Conservation (phyloP, 1,140 invertebrate genomes). For the Drosophila nikananu region DNA sequence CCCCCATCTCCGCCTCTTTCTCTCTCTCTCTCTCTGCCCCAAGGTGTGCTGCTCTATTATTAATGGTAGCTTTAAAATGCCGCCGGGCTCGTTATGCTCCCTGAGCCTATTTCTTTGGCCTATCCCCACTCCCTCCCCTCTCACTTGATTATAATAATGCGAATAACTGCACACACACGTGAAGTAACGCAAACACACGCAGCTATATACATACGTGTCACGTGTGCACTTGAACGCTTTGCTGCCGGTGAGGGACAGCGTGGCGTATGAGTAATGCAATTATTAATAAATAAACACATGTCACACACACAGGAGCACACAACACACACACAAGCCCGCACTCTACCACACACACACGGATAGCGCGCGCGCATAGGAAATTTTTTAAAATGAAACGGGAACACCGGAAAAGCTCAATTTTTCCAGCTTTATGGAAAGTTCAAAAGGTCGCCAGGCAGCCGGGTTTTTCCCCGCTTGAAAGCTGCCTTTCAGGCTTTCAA, state of each 20-base stretch:
- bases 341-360: neutral
- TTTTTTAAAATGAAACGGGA: neutral
- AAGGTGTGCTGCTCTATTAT: constrained; percentile 55
- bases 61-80: constrained; percentile 63
- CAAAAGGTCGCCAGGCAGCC: neutral
- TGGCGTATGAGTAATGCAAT: constrained; percentile 79
- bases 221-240: constrained; percentile 69
- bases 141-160: constrained; percentile 73
- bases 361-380: constrained; percentile 4
- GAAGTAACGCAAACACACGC: constrained; percentile 12
- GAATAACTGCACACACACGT: constrained; percentile 32
- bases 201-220: constrained; percentile 56
- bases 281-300: constrained; percentile 66
- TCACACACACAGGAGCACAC: neutral
- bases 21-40: neutral
- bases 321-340: neutral
- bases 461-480: constrained; percentile 5
- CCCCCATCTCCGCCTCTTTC: neutral
- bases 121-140: neutral
- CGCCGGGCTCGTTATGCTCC: constrained; percentile 47
- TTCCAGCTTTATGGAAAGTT: neutral
- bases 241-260: constrained; percentile 39
- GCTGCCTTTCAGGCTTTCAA: neutral
- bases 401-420: neutral
- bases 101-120: constrained; percentile 10